Conservation (phyloP, 2,797 vertebrate genomes). For the Champsocephalus esox region DNA sequence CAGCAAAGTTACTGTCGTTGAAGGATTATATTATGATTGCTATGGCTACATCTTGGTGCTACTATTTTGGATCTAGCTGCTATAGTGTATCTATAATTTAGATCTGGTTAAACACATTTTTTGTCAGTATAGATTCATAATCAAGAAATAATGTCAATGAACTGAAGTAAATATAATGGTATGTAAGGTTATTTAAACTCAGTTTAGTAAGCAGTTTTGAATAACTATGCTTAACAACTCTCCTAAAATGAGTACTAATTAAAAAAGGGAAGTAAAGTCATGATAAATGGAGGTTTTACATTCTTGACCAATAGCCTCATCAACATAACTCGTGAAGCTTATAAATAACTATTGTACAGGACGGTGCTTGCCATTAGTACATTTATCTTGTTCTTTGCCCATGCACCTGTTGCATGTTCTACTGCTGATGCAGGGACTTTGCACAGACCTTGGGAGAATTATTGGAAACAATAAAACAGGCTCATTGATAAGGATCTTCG, state of each 20-base stretch:
- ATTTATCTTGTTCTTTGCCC: background rate
- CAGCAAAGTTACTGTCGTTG: background rate
- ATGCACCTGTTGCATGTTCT: constrained; percentile 23
- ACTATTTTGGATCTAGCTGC: background rate
- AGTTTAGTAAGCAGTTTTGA: too few species aligned
- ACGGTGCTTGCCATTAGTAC: too few species aligned
- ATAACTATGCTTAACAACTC: background rate
- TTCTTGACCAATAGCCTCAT: too few species aligned
- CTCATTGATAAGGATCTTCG: constrained; percentile 40
- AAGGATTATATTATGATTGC: background rate
- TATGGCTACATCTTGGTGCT: background rate
- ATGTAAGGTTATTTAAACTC: background rate
- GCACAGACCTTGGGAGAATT: background rate
- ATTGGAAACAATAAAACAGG: constrained; percentile 11
- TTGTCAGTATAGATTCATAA: background rate
- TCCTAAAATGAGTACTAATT: background rate
- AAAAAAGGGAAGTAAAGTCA: too few species aligned
- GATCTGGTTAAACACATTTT: too few species aligned
- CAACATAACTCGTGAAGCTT: too few species aligned
- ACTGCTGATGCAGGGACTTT: constrained; percentile 6
- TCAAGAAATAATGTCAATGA: background rate
- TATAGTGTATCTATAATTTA: too few species aligned
- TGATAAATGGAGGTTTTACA: too few species aligned
- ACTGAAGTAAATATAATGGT: background rate
- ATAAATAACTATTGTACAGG: too few species aligned